These are phyloP conservation scores for Leistus spinibarbis DNA, from an alignment of 2,888 invertebrate species.

Conservation along the genomic window DNA sequence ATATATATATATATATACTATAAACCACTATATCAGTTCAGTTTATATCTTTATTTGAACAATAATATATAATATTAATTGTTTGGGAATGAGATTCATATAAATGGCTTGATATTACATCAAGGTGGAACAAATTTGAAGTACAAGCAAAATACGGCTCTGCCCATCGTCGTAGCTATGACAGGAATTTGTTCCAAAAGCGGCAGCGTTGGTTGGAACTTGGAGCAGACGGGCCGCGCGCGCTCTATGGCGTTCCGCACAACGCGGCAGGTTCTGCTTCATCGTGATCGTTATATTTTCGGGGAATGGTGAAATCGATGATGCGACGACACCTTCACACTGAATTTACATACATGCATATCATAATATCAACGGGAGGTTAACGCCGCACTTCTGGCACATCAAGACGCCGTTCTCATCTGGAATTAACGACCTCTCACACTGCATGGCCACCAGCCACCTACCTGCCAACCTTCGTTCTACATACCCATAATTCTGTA, in stretches of 20 bases:
- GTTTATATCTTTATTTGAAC: too few species aligned
- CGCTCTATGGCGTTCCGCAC: background rate
- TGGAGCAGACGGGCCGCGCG: background rate
- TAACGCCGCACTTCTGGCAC: background rate
- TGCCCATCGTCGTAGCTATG: background rate
- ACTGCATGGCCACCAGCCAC: background rate
- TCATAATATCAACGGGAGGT: conserved; percentile 12
- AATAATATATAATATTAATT: too few species aligned
- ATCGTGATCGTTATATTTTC: conserved; percentile 34
- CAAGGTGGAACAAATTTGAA: background rate
- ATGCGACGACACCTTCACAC: conserved; percentile 34
- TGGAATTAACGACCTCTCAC: conserved; percentile 27
- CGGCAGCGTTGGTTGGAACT: conserved; percentile 23
- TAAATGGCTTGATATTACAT: too few species aligned
- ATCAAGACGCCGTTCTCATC: conserved; percentile 21
- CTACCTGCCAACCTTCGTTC: background rate
- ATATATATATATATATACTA: too few species aligned
- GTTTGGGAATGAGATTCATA: too few species aligned
- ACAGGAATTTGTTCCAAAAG: background rate
- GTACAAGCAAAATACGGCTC: background rate
- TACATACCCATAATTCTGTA: background rate
- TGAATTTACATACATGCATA: conserved; percentile 39
- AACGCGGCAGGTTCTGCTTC: background rate
- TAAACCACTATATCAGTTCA: too few species aligned
- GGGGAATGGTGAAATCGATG: conserved; percentile 19